These are phyloP conservation scores for Oreocharis arfaki DNA, from an alignment of 2,113 vertebrate species.

Conservation along the genomic window DNA sequence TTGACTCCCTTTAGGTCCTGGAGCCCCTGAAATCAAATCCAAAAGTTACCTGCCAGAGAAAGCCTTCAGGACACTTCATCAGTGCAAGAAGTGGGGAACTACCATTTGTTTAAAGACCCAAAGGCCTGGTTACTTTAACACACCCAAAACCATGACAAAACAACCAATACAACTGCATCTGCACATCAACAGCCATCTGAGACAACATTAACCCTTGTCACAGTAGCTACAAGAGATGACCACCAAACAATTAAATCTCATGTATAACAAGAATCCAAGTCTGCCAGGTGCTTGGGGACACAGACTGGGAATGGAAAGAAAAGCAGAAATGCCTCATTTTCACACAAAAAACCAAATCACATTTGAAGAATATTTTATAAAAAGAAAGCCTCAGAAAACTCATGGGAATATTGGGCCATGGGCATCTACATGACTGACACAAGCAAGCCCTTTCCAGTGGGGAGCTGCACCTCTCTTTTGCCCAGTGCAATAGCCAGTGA, in stretches of 20 bases:
- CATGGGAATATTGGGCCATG: neutral
- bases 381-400: neutral
- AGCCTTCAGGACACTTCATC: neutral
- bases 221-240: neutral
- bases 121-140: neutral
- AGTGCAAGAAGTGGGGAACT: neutral
- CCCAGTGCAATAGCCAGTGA: neutral
- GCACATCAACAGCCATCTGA: neutral
- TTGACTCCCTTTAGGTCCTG: constrained; percentile 84
- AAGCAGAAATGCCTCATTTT: neutral
- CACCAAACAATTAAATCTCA: neutral
- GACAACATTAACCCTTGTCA: neutral
- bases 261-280: neutral
- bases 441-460: neutral
- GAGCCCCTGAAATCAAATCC: constrained; percentile 75
- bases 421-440: neutral
- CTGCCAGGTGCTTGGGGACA: neutral
- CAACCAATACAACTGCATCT: neutral
- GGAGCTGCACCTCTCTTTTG: neutral
- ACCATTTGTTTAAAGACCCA: neutral
- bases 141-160: neutral
- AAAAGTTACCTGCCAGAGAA: neutral
- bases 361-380: neutral
- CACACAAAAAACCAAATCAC: neutral
- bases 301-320: neutral